A percentile compares a stretch with the other conserved stretches of the same genome.
Conservation (phyloP, 1,140 invertebrate species). For the Musca vetustissima region DNA sequence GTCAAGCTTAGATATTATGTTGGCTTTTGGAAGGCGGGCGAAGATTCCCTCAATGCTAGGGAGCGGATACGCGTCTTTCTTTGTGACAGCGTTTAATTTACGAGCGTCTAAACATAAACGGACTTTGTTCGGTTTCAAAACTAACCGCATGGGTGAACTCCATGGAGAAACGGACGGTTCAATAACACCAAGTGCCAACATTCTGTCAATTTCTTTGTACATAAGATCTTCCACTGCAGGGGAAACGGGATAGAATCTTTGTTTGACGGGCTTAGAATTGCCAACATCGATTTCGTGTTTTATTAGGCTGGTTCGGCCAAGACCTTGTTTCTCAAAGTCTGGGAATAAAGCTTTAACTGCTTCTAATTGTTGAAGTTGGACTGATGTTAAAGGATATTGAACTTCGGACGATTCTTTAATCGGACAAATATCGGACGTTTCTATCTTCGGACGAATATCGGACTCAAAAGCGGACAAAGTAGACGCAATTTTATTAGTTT, state of each 20-base stretch:
- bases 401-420: too few relatives aligned
- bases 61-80: slow-evolving; percentile 32
- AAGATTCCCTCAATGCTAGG: slow-evolving; percentile 36
- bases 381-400: neutral
- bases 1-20: slow-evolving; percentile 35
- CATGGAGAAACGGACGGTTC: slow-evolving; percentile 27
- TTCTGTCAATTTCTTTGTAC: slow-evolving; percentile 35
- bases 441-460: too few relatives aligned
- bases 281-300: slow-evolving; percentile 9
- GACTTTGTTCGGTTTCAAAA: slow-evolving; percentile 37
- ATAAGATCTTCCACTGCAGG: slow-evolving; percentile 34
- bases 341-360: slow-evolving; percentile 15
- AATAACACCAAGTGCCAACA: slow-evolving; percentile 33
- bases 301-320: slow-evolving; percentile 8
- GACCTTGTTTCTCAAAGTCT: slow-evolving; percentile 8
- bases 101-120: slow-evolving; percentile 46
- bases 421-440: neutral
- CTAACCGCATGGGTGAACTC: slow-evolving; percentile 32
- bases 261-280: slow-evolving; percentile 19
- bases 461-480: too few relatives aligned
- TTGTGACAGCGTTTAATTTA: slow-evolving; percentile 36
- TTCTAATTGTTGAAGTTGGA: slow-evolving; percentile 8
- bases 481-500: too few relatives aligned
- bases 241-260: slow-evolving; percentile 29
- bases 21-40: slow-evolving; percentile 29